phyloP scores from a whole-genome alignment of 2,797 vertebrate genomes.

The Poecilia velifera region DNA sequence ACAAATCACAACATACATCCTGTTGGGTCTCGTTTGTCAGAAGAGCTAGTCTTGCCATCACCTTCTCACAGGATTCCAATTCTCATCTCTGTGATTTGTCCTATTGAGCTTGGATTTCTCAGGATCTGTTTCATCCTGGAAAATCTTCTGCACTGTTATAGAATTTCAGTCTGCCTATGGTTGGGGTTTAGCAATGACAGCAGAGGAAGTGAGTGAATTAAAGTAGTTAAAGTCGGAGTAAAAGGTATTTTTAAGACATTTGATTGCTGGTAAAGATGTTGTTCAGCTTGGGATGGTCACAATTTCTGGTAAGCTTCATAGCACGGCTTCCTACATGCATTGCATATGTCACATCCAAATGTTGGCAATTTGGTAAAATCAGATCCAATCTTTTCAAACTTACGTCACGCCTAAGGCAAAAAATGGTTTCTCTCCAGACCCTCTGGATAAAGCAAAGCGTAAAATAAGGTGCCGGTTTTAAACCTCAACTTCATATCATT shows the following conservation, averaged over 20 bases:
- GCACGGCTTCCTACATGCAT: no score
- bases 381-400: background rate
- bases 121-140: background rate
- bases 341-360: background rate
- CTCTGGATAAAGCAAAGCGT: background rate
- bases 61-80: background rate
- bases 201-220: background rate
- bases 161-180: background rate
- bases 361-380: background rate
- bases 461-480: background rate
- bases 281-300: background rate
- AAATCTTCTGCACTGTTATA: background rate
- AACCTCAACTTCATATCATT: background rate
- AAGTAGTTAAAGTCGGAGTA: background rate
- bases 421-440: background rate
- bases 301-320: background rate
- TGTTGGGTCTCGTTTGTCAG: background rate
- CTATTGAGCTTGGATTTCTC: background rate
- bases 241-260: background rate
- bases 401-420: no score
- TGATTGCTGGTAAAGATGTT: background rate
- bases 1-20: background rate
- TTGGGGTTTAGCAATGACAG: background rate
- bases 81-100: background rate
- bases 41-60: background rate